These are phyloP conservation scores for Melitaea cinxia DNA, from an alignment of 1,140 invertebrate species.

Conservation along the genomic window DNA sequence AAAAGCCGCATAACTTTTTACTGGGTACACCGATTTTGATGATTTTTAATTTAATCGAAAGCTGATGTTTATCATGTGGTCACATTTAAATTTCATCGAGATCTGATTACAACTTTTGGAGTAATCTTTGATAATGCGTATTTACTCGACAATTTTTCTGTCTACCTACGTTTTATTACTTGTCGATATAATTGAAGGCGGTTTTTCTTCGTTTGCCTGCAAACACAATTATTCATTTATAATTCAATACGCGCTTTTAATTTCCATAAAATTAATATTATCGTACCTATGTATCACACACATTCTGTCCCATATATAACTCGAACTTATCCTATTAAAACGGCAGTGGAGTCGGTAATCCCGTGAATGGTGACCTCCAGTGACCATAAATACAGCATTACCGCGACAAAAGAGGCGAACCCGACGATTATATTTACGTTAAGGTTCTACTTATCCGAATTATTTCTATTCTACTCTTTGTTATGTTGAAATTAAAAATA, in stretches of 20 bases:
- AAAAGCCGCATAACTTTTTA: too few relatives aligned
- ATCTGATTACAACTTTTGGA: too few relatives aligned
- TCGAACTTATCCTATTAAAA: constrained; percentile 3
- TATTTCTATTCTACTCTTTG: background rate
- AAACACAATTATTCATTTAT: too few relatives aligned
- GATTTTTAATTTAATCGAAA: too few relatives aligned
- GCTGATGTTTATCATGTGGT: too few relatives aligned
- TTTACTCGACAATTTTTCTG: too few relatives aligned
- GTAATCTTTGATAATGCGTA: too few relatives aligned
- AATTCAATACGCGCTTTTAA: background rate
- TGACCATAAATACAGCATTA: constrained; percentile 14
- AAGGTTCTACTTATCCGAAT: background rate
- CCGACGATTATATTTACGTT: background rate
- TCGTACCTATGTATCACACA: background rate
- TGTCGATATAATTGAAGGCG: too few relatives aligned
- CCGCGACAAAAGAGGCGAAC: background rate
- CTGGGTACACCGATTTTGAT: too few relatives aligned
- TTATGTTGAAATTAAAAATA: background rate
- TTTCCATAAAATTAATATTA: constrained; percentile 1
- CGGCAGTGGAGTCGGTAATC: constrained; percentile 5
- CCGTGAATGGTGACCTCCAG: constrained; percentile 4
- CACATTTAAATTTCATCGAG: too few relatives aligned
- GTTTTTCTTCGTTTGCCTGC: too few relatives aligned
- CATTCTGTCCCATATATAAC: background rate
- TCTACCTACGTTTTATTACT: too few relatives aligned